Evolutionary conservation across 2,888 invertebrate species (phyloP), one percentile per base, ranked within the genome.

Genomic region (Belgica antarctica): DNA sequence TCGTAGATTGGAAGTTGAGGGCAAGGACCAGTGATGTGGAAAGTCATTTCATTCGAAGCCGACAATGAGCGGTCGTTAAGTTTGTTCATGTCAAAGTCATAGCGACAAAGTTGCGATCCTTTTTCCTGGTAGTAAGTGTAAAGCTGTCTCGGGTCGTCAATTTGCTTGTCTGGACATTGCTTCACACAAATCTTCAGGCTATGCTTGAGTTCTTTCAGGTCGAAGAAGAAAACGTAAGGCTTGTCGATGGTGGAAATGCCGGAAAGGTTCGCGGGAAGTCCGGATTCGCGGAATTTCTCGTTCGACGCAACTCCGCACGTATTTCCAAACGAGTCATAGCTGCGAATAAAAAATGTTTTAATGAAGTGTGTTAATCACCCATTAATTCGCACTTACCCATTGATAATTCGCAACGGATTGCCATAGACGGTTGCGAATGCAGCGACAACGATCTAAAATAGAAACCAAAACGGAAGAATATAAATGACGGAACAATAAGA

Each of bases 321-420:
- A 78, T 96, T 96, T 7, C 95, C 95, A 82, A 93, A 96, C 70
- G 93, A 94, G 78, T 96, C 95, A 79, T 91, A 94, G 17, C 61
- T 52, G 22, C 15, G 8, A 46, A 15, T 46, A 46, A 31, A 8
- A 31, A 31, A 46, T 46, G 15, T 10, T 46, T 15, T 46, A 34
- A 8, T 12, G 34, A 12, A 31, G 34, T 46, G 15, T n/a, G 7
- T 46, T 8, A 52, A 52, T 52, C 8, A n/a, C 31, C 7, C 15
- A 17, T 24, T 27, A 61, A 5, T 61, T 22, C 8, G 2, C 22
- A 22, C 52, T 52, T 22, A 52, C 17, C 95, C 95, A 83, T 94
- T 92, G 72, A 94, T 88, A 47, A 95, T 84, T 73, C 94, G 84
- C 75, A 88, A 80, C 0, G 94, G 94, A 80, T 92, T 91, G 17